Base-by-base conservation (phyloP, 2,888 invertebrate species). In the Cephonodes hylas region DNA sequence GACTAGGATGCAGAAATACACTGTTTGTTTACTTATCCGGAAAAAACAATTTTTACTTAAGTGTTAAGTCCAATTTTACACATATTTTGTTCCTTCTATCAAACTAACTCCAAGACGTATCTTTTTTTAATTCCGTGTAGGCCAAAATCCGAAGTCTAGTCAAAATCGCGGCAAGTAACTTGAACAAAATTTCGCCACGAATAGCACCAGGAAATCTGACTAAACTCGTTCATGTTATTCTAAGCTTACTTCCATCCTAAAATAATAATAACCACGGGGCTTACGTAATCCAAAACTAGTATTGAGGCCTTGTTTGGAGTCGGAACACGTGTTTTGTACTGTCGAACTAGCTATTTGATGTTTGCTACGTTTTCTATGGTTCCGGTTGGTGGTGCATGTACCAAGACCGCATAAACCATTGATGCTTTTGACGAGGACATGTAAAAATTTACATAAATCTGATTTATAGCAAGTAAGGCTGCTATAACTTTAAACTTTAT, bases 221-320 rank as follows among this genome's bases (percentile, higher is more conserved):
- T 45, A 45, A 25, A 48, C 15, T 48, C 25, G 25, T 7, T 15
- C 25, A 22, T 10, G 15, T 27, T 27, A 48, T 48, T 27, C 15
- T n/a, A 48, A 48, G 25, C 59, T 60, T 23, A 34, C 31, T 27
- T 48, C 48, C 15, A 48, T 27, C 25, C 25, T 27, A 27, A 58
- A 66, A 64, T 68, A 68, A 66, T 64, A 67, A 65, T 65, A 64
- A 56, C 4, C 4, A n/a, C 38, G n/a, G 59, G 53, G 56, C 59
- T 75, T 70, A 75, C 74, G 74, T 74, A 75, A 75, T 72, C 71
- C 53, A 60, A 5, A 53, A 64, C 48, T 60, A 23, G 67, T 72
- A 62, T 65, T 27, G 64, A 60, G 71, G 66, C 74, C 65, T 58
- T 66, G 62, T 66, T 66, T 64, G 63, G 62, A 62, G 42, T 42